Conservation (phyloP, 2,113 vertebrate species). For the Agapornis roseicollis region DNA sequence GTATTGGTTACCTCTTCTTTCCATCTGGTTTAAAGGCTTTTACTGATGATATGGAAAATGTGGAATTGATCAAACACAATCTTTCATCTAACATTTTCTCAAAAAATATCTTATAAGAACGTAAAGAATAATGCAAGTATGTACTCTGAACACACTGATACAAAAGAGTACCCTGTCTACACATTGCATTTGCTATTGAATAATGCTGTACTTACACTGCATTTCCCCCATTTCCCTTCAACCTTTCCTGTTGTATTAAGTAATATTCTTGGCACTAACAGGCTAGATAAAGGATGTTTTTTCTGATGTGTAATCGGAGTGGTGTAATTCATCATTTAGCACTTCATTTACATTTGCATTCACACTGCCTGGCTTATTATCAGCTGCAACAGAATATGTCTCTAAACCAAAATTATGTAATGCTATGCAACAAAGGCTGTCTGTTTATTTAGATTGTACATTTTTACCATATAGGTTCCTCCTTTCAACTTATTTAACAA, state of each 20-base stretch:
- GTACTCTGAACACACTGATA: neutral
- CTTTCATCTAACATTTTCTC: neutral
- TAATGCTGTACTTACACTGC: neutral
- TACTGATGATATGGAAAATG: slow-evolving; percentile 11
- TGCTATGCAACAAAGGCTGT: slow-evolving; percentile 12
- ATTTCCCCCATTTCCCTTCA: slow-evolving; percentile 46
- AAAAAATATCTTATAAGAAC: slow-evolving; percentile 21
- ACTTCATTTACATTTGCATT: slow-evolving; percentile 61
- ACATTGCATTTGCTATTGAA: slow-evolving; percentile 3
- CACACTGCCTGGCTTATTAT: slow-evolving; percentile 32
- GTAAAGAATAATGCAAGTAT: neutral
- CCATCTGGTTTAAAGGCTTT: slow-evolving; percentile 20
- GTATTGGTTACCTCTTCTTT: neutral
- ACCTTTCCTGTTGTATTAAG: slow-evolving; percentile 56
- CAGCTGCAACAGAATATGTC: slow-evolving; percentile 32
- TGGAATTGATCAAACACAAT: neutral
- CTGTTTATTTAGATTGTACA: slow-evolving; percentile 1
- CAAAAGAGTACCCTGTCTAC: neutral
- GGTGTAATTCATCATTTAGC: slow-evolving; percentile 53
- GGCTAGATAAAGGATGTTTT: slow-evolving; percentile 64
- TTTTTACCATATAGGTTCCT: slow-evolving; percentile 12
- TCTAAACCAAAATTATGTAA: slow-evolving; percentile 48
- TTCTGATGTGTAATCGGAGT: slow-evolving; percentile 47
- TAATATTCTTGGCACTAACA: slow-evolving; percentile 56
- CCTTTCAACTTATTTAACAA: neutral